Conservation (phyloP, 1,140 invertebrate genomes). For the Aporrectodea caliginosa region DNA sequence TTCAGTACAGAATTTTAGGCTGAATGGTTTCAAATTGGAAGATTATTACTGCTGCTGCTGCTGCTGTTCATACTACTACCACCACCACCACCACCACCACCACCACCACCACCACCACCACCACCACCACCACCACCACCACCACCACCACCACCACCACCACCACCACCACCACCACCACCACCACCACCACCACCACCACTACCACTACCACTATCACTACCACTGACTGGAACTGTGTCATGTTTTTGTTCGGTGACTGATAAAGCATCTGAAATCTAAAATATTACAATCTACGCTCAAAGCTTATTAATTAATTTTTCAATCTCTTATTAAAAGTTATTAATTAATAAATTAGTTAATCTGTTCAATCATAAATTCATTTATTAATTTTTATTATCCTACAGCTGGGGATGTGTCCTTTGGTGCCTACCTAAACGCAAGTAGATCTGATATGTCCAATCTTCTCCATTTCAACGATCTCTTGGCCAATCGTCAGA, state of each 20-base stretch:
- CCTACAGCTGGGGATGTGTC: neutral
- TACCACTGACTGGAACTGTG: neutral
- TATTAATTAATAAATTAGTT: too few species aligned
- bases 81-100: too few species aligned
- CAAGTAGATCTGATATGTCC: neutral
- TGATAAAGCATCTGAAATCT: too few species aligned
- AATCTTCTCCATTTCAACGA: neutral
- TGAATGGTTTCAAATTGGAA: too few species aligned
- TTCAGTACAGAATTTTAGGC: too few species aligned
- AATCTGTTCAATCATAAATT: neutral
- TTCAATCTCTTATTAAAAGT: too few species aligned
- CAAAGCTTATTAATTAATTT: too few species aligned
- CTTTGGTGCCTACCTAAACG: neutral
- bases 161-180: constrained; percentile 1
- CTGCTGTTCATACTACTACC: too few species aligned
- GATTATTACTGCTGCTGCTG: too few species aligned
- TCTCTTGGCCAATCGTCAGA: neutral
- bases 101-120: neutral
- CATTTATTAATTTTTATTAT: neutral
- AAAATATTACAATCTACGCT: too few species aligned
- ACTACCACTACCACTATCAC: neutral
- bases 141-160: constrained; percentile 1
- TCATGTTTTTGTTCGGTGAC: too few species aligned
- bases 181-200: constrained; percentile 1
- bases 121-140: neutral